A percentile compares a stretch with the other conserved stretches of the same genome.
These are phyloP conservation scores for Pristionchus japonicus DNA, from an alignment of 2,888 invertebrate genomes.

Conservation along the genomic window DNA sequence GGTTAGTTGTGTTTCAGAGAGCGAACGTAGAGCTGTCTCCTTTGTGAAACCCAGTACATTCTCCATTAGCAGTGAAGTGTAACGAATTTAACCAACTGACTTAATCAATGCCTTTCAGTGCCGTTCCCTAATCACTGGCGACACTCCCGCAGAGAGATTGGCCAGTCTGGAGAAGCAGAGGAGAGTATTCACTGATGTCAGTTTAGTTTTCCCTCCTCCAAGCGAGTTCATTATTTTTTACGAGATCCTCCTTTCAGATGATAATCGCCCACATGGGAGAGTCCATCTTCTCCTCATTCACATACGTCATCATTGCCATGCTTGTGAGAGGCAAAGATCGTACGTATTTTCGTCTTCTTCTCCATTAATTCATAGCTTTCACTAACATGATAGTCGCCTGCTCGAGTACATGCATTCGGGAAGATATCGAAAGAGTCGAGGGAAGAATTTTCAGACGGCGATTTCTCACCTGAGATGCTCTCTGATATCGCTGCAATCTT, in stretches of 20 bases:
- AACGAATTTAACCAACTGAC: neutral
- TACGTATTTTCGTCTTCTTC: constrained; percentile 41
- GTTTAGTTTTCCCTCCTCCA: no score
- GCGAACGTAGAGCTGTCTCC: no score
- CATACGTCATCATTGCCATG: constrained; percentile 70
- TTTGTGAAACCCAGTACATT: no score
- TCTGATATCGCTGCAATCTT: constrained; percentile 83
- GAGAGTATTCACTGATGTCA: neutral
- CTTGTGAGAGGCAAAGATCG: constrained; percentile 64
- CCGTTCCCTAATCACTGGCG: neutral
- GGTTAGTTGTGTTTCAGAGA: no score
- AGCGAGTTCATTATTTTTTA: no score
- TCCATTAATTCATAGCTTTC: neutral
- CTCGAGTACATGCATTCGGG: neutral
- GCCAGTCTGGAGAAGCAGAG: constrained; percentile 50
- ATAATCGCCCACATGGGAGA: constrained; percentile 57
- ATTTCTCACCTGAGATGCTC: constrained; percentile 82
- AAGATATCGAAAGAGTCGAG: neutral
- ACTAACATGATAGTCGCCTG: no score
- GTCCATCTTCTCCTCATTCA: constrained; percentile 68
- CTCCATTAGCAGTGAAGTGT: no score
- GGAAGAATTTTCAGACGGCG: constrained; percentile 72
- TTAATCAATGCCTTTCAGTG: neutral
- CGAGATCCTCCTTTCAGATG: constrained; percentile 48
- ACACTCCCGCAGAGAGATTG: constrained; percentile 48